phyloP scores from a whole-genome alignment of 2,797 vertebrate genomes.

The Ctenosaura bakeri region DNA sequence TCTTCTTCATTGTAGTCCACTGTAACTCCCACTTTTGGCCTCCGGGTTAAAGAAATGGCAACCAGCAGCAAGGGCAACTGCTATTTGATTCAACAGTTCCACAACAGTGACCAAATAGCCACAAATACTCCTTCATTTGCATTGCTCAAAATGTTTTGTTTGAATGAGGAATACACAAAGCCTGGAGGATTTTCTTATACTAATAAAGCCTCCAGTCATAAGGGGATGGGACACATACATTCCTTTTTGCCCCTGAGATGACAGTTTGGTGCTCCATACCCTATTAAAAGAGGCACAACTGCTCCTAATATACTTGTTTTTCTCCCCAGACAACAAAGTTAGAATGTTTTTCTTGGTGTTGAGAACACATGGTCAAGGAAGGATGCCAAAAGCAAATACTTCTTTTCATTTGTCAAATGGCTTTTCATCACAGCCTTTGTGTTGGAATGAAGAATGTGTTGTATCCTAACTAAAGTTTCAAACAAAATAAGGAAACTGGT shows the following conservation, averaged over 20 bases:
- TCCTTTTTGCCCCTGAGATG: too few relatives aligned
- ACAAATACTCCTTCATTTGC: too few relatives aligned
- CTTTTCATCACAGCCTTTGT: slow-evolving; percentile 46
- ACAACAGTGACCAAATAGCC: not conserved
- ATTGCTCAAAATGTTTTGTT: too few relatives aligned
- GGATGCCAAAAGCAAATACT: slow-evolving; percentile 22
- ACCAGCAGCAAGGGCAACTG: not conserved
- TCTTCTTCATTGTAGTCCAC: too few relatives aligned
- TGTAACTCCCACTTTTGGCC: not conserved
- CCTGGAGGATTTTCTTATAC: too few relatives aligned
- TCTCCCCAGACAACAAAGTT: slow-evolving; percentile 36
- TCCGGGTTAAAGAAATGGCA: not conserved
- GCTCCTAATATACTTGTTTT: slow-evolving; percentile 16
- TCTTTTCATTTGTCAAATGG: slow-evolving; percentile 60
- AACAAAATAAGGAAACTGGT: not conserved
- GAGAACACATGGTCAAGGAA: slow-evolving; percentile 9
- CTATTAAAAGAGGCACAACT: not conserved
- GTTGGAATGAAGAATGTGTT: slow-evolving; percentile 23
- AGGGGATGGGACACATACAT: too few relatives aligned
- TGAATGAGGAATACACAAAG: too few relatives aligned
- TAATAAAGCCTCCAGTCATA: too few relatives aligned
- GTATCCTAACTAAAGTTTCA: not conserved
- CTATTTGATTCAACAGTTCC: not conserved
- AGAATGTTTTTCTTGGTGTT: slow-evolving; percentile 24
- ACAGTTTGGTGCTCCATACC: too few relatives aligned